Conservation (phyloP, 2,888 invertebrate species). For the Poecilus cupreus region DNA sequence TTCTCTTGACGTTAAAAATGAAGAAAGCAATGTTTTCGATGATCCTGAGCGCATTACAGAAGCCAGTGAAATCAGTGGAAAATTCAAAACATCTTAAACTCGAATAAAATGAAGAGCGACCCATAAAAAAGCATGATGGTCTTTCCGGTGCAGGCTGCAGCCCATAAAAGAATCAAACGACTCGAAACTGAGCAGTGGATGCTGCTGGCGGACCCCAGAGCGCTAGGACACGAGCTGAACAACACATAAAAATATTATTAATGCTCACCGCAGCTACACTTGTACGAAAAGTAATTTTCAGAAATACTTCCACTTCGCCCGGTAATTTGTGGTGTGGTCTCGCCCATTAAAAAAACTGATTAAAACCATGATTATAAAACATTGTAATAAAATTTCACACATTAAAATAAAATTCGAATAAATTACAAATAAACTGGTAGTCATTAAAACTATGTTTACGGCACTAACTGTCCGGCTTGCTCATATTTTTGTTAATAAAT, state of each 20-base stretch:
- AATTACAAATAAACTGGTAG: slow-evolving; percentile 73
- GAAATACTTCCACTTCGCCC: neutral
- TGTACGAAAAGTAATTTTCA: slow-evolving; percentile 27
- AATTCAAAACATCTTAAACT: slow-evolving; percentile 31
- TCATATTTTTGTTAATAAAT: slow-evolving; percentile 74
- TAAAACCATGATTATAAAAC: slow-evolving; percentile 74
- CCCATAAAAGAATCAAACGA: slow-evolving; percentile 22
- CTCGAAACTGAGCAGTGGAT: neutral
- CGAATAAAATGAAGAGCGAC: slow-evolving; percentile 30
- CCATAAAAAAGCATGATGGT: slow-evolving; percentile 18
- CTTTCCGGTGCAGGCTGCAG: slow-evolving; percentile 16
- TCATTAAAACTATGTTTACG: slow-evolving; percentile 73
- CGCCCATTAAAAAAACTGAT: slow-evolving; percentile 71
- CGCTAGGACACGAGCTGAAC: slow-evolving; percentile 13
- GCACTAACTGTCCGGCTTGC: slow-evolving; percentile 71
- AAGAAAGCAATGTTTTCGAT: no score
- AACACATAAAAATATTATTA: slow-evolving; percentile 47
- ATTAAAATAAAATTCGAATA: slow-evolving; percentile 74
- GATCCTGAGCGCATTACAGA: no score
- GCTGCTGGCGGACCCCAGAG: neutral
- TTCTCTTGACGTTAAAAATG: no score
- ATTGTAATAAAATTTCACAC: slow-evolving; percentile 74
- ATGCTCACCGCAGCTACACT: slow-evolving; percentile 22
- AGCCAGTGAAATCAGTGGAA: slow-evolving; percentile 17
- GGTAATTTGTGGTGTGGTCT: slow-evolving; percentile 71